Evolutionary conservation across 2,113 vertebrate genomes (phyloP).

Genomic region (Pelobates fuscus): DNA sequence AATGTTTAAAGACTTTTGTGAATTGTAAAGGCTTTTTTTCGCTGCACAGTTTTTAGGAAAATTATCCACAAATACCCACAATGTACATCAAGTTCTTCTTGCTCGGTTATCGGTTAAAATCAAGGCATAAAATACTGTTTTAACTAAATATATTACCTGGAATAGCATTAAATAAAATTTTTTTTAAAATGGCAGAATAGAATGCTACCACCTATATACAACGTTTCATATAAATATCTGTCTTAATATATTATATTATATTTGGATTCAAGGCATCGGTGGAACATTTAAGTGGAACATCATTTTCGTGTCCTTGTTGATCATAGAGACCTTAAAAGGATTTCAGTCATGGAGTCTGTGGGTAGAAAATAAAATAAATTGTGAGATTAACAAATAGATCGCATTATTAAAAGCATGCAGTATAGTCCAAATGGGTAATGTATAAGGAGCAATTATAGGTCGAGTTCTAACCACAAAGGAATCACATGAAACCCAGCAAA

Average conservation of each 20-base stretch:
- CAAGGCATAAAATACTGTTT: conserved; percentile 39
- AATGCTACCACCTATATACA: conserved; percentile 2
- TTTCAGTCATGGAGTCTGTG: neutral
- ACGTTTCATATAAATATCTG: conserved; percentile 33
- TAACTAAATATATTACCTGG: conserved; percentile 24
- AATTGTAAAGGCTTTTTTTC: conserved; percentile 4
- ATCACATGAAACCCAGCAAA: too few species aligned
- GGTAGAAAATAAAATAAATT: neutral
- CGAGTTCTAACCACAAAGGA: too few species aligned
- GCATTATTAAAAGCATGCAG: too few species aligned
- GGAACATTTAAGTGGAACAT: neutral
- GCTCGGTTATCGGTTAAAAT: too few species aligned
- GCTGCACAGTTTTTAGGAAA: neutral
- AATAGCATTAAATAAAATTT: conserved; percentile 20
- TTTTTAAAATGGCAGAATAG: conserved; percentile 12
- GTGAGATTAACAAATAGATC: too few species aligned
- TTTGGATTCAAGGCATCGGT: neutral
- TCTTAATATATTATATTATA: conserved; percentile 37
- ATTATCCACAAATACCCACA: neutral
- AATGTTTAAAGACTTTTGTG: conserved; percentile 22
- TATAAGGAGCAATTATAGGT: too few species aligned
- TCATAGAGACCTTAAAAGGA: neutral
- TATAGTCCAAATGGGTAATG: too few species aligned
- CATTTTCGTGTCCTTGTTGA: neutral
- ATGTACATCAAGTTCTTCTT: too few species aligned